These are phyloP conservation scores for Phataginus tetradactyla DNA, from an alignment of 2,797 vertebrate species.

Conservation along the genomic window DNA sequence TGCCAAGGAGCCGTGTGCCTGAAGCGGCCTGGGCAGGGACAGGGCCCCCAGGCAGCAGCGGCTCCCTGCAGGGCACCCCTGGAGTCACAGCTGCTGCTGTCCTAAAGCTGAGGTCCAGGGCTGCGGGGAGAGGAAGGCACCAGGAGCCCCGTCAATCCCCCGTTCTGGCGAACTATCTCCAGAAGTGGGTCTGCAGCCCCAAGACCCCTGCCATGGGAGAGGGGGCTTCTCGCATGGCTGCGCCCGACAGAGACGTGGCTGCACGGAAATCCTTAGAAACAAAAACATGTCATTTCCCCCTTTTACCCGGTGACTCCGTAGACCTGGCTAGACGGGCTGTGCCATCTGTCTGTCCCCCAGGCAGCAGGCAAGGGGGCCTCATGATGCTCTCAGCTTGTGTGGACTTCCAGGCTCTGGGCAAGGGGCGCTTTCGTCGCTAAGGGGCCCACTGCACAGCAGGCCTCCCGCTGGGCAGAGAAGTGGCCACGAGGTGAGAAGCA, in stretches of 20 bases:
- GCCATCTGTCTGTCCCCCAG: fast-evolving
- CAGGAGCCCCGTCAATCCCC: fast-evolving
- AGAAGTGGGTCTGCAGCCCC: background rate
- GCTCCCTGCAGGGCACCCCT: constrained; percentile 54
- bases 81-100: constrained; percentile 52
- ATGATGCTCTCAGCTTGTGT: fast-evolving
- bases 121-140: constrained; percentile 43
- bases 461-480: background rate
- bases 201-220: background rate
- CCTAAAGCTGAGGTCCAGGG: constrained; percentile 55
- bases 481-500: background rate
- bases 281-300: fast-evolving
- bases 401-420: background rate
- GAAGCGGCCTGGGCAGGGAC: background rate
- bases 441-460: background rate
- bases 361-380: fast-evolving
- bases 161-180: background rate
- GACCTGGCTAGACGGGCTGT: fast-evolving
- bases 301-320: fast-evolving
- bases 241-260: constrained; percentile 1
- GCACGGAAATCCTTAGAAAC: background rate
- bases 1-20: constrained; percentile 85
- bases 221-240: background rate
- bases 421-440: background rate
- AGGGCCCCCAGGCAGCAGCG: constrained; percentile 65